Conservation (phyloP, 2,888 invertebrate genomes). For the Phytoseiulus persimilis region DNA sequence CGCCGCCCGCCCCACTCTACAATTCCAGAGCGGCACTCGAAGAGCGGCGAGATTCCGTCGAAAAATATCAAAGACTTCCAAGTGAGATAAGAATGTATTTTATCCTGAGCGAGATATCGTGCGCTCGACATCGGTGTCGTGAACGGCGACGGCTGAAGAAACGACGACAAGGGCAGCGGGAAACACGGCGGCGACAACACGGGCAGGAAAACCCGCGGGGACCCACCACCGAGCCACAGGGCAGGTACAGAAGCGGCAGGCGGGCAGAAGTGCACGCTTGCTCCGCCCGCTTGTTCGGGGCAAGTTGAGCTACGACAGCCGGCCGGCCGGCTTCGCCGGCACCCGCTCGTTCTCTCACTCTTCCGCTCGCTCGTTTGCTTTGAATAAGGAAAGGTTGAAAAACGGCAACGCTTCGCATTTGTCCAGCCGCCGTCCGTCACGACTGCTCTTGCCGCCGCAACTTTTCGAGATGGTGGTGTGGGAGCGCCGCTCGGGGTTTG, state of each 20-base stretch:
- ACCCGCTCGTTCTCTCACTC: not conserved
- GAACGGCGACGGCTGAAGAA: not conserved
- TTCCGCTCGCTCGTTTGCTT: not conserved
- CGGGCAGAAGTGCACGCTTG: slow-evolving; percentile 6
- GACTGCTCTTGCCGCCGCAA: not conserved
- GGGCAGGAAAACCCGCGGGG: not conserved
- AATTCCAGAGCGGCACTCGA: not conserved
- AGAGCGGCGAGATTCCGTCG: not conserved
- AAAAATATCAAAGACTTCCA: not conserved
- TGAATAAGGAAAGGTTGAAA: slow-evolving; percentile 5
- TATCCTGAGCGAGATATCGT: not conserved
- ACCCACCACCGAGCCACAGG: not conserved
- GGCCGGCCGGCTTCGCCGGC: not conserved
- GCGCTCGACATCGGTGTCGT: not conserved
- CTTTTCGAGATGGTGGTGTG: not conserved
- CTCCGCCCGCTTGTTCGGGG: slow-evolving; percentile 39
- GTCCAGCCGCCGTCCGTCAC: not conserved
- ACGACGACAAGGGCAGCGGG: not conserved
- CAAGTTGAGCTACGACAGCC: slow-evolving; percentile 16
- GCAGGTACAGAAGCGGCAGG: slow-evolving; percentile 18
- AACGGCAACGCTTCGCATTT: not conserved
- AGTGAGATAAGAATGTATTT: not conserved
- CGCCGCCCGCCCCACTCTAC: not conserved
- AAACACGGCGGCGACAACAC: not conserved
- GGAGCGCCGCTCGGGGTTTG: not conserved